These are phyloP conservation scores for Caenorhabditis inopinata DNA, from an alignment of 1,140 invertebrate species.

Conservation along the genomic window DNA sequence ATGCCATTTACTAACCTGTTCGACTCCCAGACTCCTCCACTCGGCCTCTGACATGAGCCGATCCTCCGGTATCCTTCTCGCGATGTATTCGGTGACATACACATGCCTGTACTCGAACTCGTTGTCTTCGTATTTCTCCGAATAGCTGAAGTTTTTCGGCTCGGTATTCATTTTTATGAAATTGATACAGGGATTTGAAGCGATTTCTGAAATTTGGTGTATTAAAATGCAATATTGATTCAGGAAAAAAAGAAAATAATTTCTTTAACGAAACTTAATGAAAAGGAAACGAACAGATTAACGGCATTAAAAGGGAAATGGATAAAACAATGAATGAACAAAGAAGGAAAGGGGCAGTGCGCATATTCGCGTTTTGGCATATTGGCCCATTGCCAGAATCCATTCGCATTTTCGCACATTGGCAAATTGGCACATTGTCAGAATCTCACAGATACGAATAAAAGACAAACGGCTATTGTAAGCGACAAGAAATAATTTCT, in stretches of 20 bases:
- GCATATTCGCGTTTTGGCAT: too few relatives aligned
- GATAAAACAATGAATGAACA: too few relatives aligned
- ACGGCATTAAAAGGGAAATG: background rate
- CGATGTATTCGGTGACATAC: slow-evolving; percentile 82
- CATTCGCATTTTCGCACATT: too few relatives aligned
- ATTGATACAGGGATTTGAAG: too few relatives aligned
- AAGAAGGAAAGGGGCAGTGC: too few relatives aligned
- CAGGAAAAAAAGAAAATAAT: background rate
- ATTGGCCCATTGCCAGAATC: too few relatives aligned
- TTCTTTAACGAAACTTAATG: background rate
- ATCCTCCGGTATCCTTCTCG: slow-evolving; percentile 80
- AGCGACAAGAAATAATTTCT: too few relatives aligned
- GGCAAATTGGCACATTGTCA: too few relatives aligned
- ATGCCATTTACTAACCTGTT: slow-evolving; percentile 39
- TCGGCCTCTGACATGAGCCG: slow-evolving; percentile 91
- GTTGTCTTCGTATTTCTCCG: slow-evolving; percentile 83
- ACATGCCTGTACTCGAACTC: slow-evolving; percentile 86
- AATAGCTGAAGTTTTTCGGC: slow-evolving; percentile 82
- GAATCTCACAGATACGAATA: too few relatives aligned
- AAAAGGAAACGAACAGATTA: background rate
- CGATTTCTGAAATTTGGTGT: background rate
- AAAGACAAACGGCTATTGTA: too few relatives aligned
- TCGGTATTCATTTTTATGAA: slow-evolving; percentile 59
- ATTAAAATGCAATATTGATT: background rate
- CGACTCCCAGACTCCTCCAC: slow-evolving; percentile 87